A percentile compares a stretch with the other conserved stretches of the same genome.
These are phyloP conservation scores for Cladopsammia gracilis DNA, from an alignment of 64 coral and sea anemone species.

Conservation along the genomic window DNA sequence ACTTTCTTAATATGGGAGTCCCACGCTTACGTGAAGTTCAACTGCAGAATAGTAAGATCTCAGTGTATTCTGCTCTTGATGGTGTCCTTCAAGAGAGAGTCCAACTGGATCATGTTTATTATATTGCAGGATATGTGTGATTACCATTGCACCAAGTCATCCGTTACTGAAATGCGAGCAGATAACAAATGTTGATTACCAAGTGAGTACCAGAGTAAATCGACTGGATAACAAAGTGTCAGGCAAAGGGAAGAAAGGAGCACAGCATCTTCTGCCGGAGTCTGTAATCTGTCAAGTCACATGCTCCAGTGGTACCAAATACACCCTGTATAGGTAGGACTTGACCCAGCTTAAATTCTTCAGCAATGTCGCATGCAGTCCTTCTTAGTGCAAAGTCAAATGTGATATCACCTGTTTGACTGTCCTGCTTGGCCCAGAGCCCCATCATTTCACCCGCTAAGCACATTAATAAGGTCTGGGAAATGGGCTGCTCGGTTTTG, in stretches of 20 bases:
- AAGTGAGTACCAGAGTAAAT: slow-evolving; percentile 89
- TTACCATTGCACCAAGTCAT: slow-evolving; percentile 86
- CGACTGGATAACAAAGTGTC: slow-evolving; percentile 92
- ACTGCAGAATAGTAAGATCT: no score
- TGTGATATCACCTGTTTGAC: no score
- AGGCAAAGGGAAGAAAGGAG: slow-evolving; percentile 94
- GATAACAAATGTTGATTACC: slow-evolving; percentile 88
- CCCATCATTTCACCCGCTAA: no score
- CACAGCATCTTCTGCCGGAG: slow-evolving; percentile 76
- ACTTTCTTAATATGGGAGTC: no score
- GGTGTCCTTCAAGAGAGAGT: no score
- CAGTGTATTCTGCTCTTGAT: no score
- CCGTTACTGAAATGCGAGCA: slow-evolving; percentile 72
- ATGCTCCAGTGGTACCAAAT: slow-evolving; percentile 77
- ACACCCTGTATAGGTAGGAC: slow-evolving; percentile 81
- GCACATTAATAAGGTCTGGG: no score
- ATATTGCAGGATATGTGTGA: slow-evolving; percentile 84
- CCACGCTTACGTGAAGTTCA: no score
- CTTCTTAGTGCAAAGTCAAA: no score
- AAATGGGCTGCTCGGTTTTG: no score
- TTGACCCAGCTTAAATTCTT: background rate
- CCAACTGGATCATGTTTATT: background rate
- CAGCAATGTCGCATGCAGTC: no score
- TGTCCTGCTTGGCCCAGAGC: no score
- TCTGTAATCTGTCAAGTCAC: slow-evolving; percentile 82